Base-by-base conservation (phyloP, 2,797 vertebrate species). In the Phrynocephalus guinanensis region DNA sequence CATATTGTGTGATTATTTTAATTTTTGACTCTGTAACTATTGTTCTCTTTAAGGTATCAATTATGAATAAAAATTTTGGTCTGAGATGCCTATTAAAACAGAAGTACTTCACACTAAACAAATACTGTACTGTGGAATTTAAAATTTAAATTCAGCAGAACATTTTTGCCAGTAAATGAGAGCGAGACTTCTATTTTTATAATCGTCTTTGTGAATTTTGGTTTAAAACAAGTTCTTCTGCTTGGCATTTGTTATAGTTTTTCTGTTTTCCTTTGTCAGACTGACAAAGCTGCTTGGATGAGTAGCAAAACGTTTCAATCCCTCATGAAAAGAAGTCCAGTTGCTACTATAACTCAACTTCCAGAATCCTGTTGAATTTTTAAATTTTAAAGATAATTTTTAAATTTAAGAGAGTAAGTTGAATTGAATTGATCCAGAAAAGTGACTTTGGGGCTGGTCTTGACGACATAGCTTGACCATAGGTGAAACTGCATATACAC, bases 101-200 rank as follows among this genome's bases (percentile, higher is more conserved):
- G 52, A 11, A 52, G 52, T 11, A 8, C 33, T 73, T 30, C 52
- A 82, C 72, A 76, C n/a, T 75, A 44, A 73, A 66, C 38, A 44
- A 44, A 44, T 44, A 44, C 3, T 44, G 38, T 44, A 44, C 6
- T 44, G 80, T 33, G 10, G 1, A 0, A 52, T 63, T 73, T 0
- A 0, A 67, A 50, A 52, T 1, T 0, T 38, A 1, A 15, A 22
- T 60, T 0, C 33, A 38, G 6, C 73, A 56, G 84, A 68, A 8
- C 30, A 16, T 48, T 87, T 85, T 85, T 81, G 33, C 1, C 7
- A 56, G 1, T 68, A 20, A 71, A 20, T 83, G 67, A n/a, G 82
- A 67, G 77, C 1, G 87, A 26, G 66, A 73, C 20, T 73, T 73
- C 38, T 38, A 75, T 1, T 86, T 60, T 26, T 6, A 38, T 67